Evolutionary conservation across 1,140 invertebrate genomes (phyloP).

Genomic region (Neocloeon triangulifer): DNA sequence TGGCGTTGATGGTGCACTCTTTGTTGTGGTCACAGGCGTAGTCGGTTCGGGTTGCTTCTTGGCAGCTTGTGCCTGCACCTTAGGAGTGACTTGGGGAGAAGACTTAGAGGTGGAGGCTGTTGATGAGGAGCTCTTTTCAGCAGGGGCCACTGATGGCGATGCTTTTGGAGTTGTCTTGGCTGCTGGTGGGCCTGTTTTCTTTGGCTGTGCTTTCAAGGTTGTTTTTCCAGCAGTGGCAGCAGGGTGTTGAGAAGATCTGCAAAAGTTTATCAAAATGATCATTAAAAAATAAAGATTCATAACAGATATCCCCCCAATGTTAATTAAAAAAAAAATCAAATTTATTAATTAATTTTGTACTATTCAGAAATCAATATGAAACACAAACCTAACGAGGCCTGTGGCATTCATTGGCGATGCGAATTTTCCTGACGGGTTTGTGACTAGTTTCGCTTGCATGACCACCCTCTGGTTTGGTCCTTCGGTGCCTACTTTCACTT

Average conservation of each 20-base stretch:
- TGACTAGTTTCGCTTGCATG: conserved; percentile 39
- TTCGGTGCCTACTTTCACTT: conserved; percentile 37
- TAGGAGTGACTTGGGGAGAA: conserved; percentile 10
- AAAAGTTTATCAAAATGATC: no score
- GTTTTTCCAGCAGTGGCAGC: not conserved
- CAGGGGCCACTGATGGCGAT: conserved; percentile 12
- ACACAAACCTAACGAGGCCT: not conserved
- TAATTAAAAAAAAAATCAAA: no score
- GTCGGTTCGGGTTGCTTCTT: no score
- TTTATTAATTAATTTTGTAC: no score
- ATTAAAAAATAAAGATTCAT: no score
- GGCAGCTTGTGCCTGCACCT: not conserved
- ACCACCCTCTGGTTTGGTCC: conserved; percentile 36
- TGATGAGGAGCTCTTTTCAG: not conserved
- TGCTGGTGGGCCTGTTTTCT: conserved; percentile 11
- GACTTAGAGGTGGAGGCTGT: not conserved
- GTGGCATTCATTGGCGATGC: not conserved
- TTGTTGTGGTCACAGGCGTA: not conserved
- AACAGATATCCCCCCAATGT: no score
- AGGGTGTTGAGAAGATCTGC: not conserved
- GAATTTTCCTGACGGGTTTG: conserved; percentile 30
- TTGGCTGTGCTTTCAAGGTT: no score
- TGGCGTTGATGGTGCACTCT: no score
- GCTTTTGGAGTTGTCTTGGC: not conserved
- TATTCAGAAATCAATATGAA: not conserved